phyloP scores from a whole-genome alignment of 2,888 invertebrate genomes.

The Dryomyza anilis region DNA sequence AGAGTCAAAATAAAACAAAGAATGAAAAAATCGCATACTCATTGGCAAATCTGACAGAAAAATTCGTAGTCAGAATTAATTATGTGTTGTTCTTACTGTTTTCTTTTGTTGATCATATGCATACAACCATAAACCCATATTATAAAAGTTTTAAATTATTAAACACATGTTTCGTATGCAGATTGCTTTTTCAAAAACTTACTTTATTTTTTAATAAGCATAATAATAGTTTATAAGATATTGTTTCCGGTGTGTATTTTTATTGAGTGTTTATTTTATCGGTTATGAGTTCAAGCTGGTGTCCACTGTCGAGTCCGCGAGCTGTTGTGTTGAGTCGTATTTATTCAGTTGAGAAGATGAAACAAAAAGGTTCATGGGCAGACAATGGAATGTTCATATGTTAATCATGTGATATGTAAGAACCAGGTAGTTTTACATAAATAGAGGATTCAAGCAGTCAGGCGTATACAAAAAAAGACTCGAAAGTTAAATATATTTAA shows the following conservation, averaged over 20 bases:
- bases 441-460: too few species aligned
- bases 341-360: conserved; percentile 4
- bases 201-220: conserved; percentile 39
- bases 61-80: too few species aligned
- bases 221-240: conserved; percentile 43
- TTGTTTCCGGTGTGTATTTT: conserved; percentile 39
- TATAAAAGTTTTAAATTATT: conserved; percentile 24
- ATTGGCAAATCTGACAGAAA: too few species aligned
- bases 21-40: too few species aligned
- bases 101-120: too few species aligned
- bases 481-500: too few species aligned
- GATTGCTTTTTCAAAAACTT: conserved; percentile 23
- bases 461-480: too few species aligned
- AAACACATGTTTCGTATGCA: conserved; percentile 30
- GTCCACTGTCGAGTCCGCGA: neutral
- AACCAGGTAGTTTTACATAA: too few species aligned
- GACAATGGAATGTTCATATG: conserved; percentile 3
- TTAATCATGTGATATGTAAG: too few species aligned
- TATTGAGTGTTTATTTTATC: neutral
- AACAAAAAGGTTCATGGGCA: conserved; percentile 12
- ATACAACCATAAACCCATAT: neutral
- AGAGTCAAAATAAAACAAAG: too few species aligned
- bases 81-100: too few species aligned
- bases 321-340: neutral
- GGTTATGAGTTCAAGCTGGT: neutral